Base-by-base conservation (phyloP, 2,113 vertebrate species). In the Ailuropoda melanoleuca region DNA sequence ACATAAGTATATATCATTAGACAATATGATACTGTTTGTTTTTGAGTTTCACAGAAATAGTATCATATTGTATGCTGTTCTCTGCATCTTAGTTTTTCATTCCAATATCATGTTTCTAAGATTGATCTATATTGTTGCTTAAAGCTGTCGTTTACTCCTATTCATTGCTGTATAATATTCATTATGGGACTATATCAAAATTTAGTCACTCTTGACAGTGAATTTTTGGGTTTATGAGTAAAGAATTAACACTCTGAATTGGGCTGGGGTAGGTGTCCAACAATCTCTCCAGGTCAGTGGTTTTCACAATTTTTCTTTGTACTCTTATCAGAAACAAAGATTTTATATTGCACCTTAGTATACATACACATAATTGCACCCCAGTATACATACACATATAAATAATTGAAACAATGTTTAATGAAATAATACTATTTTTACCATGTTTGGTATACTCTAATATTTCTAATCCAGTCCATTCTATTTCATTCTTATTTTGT, bases 381-480 rank as follows among this genome's bases (percentile, higher is more conserved):
- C 37, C 39, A 24, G 58, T 90, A 77, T 14, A 23, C 37, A 82
- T 29, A 82, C 4, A 87, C 18, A 29, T 55, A 21, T 77, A 62
- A 55, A 70, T 70, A 93, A 91, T 6, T 56, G 53, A 85, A 74
- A 87, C 29, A 90, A 88, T 53, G 13, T 78, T 90, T 78, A 72
- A n/a, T 93, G 48, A 64, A 95, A 53, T 77, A 75, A 87, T 96
- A 39, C 14, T 66, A 72, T 82, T 88, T 66, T 94, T 55, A 66
- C 37, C 62, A 43, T 60, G 10, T 53, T 17, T 68, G 17, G 43
- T 60, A 13, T 87, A 81, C 9, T 82, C 12, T 88, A 37, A 34
- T 53, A 88, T 62, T 92, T 88, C 60, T 95, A 53, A 48, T 53
- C 24, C 72, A 56, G 43, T 29, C 26, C 9, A 88, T 62, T 82